Base-by-base conservation (phyloP, 2,888 invertebrate genomes). In the Brenthis daphne region DNA sequence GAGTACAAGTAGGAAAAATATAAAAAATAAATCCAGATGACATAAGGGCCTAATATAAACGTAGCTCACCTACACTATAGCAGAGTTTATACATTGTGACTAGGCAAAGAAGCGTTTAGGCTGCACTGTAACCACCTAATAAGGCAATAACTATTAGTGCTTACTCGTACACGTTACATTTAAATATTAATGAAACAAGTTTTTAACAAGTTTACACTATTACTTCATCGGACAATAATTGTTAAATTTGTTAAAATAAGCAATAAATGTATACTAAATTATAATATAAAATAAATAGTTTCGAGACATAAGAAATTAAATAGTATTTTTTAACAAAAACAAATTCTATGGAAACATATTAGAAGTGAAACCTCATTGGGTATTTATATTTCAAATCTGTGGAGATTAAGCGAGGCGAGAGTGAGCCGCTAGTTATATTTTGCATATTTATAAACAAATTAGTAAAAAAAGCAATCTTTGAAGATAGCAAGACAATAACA, bases 111-210 rank as follows among this genome's bases (percentile, higher is more conserved):
- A 82, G 82, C 80, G 73, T 77, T 79, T 80, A 80, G 74, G 67
- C 71, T 77, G 74, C 57, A 57, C 54, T 81, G 64, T 82, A 68
- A 68, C 83, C 79, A 78, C 79, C 84, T 86, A 85, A 80, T 86
- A 88, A 88, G 86, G 87, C 87, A 82, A 79, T 84, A 82, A 79
- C 77, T 58, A 68, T 61, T 43, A 64, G 64, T 70, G 65, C 72
- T 64, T 68, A 71, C 16, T 63, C 48, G 55, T 57, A 37, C 37
- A 57, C 48, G 24, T 29, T 50, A 60, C n/a, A 48, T 29, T 60
- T 50, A 16, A 29, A 33, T 37, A 63, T 63, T 33, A 63, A 53
- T 63, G 53, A 63, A 63, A 53, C 63, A 63, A 63, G 53, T 63
- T 60, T n/a, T 24, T 50, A 60, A 60, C 33, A 60, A 63, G 14